Evolutionary conservation across 2,113 vertebrate genomes (phyloP).

Genomic region (Rhipidura dahli): DNA sequence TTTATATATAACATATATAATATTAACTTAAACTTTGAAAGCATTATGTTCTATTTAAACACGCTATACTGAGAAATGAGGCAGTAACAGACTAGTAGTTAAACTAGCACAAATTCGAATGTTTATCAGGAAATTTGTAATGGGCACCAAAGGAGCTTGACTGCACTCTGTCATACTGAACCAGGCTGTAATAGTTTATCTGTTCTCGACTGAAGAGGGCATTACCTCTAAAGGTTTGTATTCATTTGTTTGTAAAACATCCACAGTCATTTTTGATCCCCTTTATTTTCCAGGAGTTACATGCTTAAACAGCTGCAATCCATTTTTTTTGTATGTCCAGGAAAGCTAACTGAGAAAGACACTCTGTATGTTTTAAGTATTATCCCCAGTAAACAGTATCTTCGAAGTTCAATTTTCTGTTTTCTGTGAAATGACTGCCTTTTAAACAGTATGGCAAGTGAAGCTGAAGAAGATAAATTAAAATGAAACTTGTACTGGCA

Average conservation of each 20-base stretch:
- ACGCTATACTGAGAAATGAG: constrained; percentile 70
- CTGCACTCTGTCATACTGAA: background rate
- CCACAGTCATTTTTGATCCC: background rate
- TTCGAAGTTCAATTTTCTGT: background rate
- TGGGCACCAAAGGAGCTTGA: constrained; percentile 1
- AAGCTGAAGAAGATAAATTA: background rate
- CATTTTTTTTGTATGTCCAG: background rate
- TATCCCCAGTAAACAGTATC: constrained; percentile 29
- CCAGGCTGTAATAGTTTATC: background rate
- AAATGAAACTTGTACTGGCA: background rate
- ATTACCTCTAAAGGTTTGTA: background rate
- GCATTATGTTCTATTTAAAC: constrained; percentile 81
- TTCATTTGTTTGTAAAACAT: background rate
- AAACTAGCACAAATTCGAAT: constrained; percentile 62
- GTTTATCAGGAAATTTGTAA: constrained; percentile 21
- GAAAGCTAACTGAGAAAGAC: constrained; percentile 12
- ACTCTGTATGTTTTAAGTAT: background rate
- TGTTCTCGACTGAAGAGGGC: background rate
- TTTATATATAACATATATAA: constrained; percentile 78
- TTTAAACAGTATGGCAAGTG: background rate
- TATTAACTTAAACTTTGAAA: constrained; percentile 81
- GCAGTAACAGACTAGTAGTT: constrained; percentile 71
- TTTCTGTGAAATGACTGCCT: background rate
- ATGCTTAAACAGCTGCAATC: background rate
- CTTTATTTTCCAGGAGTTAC: constrained; percentile 14